phyloP scores from a whole-genome alignment of 2,797 vertebrate species.

The Halcyon leucocephala region DNA sequence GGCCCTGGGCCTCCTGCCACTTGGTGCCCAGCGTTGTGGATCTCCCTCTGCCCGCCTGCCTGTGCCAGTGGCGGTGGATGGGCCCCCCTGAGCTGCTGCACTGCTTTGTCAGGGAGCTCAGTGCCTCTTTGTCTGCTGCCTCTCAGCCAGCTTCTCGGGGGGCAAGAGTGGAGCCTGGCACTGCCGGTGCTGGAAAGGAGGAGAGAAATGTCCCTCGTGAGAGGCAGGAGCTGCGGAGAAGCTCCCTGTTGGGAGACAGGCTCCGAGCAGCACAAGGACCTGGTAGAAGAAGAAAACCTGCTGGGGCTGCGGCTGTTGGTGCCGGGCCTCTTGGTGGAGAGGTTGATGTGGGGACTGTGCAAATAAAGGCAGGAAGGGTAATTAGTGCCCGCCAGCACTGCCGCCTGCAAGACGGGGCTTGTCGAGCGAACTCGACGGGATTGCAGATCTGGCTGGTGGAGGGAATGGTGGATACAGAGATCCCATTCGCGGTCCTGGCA shows the following conservation, averaged over 20 bases:
- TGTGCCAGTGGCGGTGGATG: neutral
- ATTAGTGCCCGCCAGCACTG: conserved; percentile 25
- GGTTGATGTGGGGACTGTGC: neutral
- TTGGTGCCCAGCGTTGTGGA: rapidly evolving
- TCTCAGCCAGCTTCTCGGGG: neutral
- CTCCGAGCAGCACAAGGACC: neutral
- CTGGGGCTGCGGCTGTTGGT: neutral
- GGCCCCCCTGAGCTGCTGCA: neutral
- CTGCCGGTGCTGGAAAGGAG: neutral
- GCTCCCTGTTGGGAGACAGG: rapidly evolving
- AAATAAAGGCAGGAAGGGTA: conserved; percentile 28
- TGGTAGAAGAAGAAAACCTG: neutral
- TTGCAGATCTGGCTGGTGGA: neutral
- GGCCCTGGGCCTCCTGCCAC: neutral
- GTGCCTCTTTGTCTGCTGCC: conserved; percentile 47
- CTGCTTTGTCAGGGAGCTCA: conserved; percentile 47
- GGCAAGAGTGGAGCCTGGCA: neutral
- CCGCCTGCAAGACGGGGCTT: conserved; percentile 44
- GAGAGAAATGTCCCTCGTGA: neutral
- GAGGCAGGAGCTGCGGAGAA: neutral
- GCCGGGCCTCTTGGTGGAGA: neutral
- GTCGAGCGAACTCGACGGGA: neutral
- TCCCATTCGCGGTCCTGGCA: neutral
- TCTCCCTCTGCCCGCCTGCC: neutral
- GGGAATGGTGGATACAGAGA: neutral